Evolutionary conservation across 2,888 invertebrate genomes (phyloP), one percentile per base, ranked within the genome.

Genomic region (Entomobrya proxima): DNA sequence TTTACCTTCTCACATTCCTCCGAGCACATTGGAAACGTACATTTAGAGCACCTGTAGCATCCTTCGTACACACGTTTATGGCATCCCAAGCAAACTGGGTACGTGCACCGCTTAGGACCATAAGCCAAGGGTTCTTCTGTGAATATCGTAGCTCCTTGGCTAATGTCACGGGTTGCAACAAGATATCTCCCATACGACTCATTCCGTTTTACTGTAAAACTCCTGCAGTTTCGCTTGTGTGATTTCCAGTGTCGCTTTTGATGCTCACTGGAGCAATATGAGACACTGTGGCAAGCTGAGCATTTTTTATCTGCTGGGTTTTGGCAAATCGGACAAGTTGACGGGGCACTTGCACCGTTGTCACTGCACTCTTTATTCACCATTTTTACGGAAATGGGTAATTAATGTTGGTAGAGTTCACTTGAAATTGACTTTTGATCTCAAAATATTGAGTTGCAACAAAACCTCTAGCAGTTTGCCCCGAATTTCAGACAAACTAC

Each of bases 191-290:
- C 90, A 7, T 77, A 75, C 1, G 80, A 52, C 9, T 89, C 88
- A 69, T 90, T 89, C 72, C 58, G 72, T 72, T 89, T 88, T 18
- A 90, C 86, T 5, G 52, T 47, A 40, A 74, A 95, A 0, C 95
- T 94, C 74, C 92, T 93, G 91, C 96, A 96, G 18, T 92, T 91
- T 67, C 91, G 91, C 91, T 95, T 95, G 91, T 97, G 97, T 27
- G 44, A 35, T 91, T 95, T 95, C 96, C 96, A 97, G 91, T 95
- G 94, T 84, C 93, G 92, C 91, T 95, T 95, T 91, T 96, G 96
- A 90, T 97, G 96, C 35, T 95, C 95, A 40, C 93, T 93, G 52
- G 93, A 93, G 92, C 96, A 97, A 92, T 97, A 97, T 91, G 94
- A 94, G 0, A 94, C 94, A 52, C 91, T 92, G 88, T 94, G 95